These are phyloP conservation scores for Falco rusticolus DNA, from an alignment of 2,797 vertebrate genomes.

Conservation along the genomic window DNA sequence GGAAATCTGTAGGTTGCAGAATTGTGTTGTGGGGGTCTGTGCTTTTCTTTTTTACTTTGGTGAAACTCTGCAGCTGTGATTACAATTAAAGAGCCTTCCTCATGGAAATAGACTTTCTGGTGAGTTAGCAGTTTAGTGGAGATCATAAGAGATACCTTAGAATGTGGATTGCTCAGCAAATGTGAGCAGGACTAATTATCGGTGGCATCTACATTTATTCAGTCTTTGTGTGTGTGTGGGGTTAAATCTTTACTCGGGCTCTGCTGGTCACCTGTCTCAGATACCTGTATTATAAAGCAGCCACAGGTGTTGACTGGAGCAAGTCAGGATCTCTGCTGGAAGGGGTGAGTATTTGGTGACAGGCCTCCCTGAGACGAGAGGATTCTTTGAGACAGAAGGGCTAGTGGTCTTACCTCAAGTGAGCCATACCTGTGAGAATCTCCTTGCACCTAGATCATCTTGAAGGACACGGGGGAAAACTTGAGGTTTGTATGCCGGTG, in stretches of 20 bases:
- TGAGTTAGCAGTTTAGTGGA: neutral
- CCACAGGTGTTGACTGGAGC: neutral
- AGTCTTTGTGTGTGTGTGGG: neutral
- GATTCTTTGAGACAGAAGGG: neutral
- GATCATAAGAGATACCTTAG: neutral
- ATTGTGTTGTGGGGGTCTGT: neutral
- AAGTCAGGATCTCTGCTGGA: neutral
- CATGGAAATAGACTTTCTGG: neutral
- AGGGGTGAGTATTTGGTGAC: neutral
- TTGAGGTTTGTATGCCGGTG: neutral
- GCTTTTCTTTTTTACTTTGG: neutral
- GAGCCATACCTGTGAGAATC: neutral
- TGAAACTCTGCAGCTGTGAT: neutral
- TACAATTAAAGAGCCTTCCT: neutral
- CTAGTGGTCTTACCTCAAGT: neutral
- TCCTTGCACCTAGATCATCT: neutral
- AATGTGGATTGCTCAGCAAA: neutral
- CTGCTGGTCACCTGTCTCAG: neutral
- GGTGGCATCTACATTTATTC: neutral
- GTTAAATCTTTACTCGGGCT: neutral
- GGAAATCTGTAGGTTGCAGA: neutral
- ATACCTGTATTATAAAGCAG: neutral
- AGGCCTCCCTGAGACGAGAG: neutral
- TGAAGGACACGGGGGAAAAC: neutral
- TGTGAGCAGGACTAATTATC: neutral